Evolutionary conservation across 2,888 invertebrate genomes (phyloP).

Genomic region (Tuberolachnus salignus): DNA sequence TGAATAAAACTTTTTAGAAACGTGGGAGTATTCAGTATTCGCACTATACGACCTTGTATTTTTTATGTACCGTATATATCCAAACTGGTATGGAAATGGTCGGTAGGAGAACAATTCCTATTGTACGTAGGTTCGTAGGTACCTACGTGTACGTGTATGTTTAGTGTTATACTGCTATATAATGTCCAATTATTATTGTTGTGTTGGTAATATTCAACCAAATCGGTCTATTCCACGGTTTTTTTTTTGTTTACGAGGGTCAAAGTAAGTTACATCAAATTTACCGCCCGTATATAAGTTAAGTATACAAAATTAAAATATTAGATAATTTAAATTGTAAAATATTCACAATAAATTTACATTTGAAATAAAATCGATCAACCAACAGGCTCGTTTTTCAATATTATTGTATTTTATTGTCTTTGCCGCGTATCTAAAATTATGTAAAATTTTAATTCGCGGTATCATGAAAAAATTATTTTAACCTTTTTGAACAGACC

Average conservation of each 20-base stretch:
- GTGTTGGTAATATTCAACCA: neutral
- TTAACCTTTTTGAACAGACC: too few species aligned
- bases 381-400: too few species aligned
- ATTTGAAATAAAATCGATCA: too few species aligned
- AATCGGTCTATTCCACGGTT: neutral
- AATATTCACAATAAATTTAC: too few species aligned
- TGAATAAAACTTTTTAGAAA: constrained; percentile 32
- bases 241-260: constrained; percentile 1
- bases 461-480: too few species aligned
- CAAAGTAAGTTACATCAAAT: neutral
- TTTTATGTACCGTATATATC: constrained; percentile 27
- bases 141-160: too few species aligned
- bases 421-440: too few species aligned
- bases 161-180: neutral
- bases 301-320: too few species aligned
- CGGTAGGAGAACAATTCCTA: constrained; percentile 9
- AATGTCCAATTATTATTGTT: neutral
- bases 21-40: constrained; percentile 41
- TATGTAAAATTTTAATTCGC: too few species aligned
- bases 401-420: too few species aligned
- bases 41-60: constrained; percentile 32
- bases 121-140: constrained; percentile 1
- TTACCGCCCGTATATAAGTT: too few species aligned
- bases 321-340: too few species aligned
- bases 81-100: neutral